Percentiles rank a stretch among this genome's conserved stretches.
Conservation (phyloP, 1,140 invertebrate genomes). For the Bombyx mandarina region DNA sequence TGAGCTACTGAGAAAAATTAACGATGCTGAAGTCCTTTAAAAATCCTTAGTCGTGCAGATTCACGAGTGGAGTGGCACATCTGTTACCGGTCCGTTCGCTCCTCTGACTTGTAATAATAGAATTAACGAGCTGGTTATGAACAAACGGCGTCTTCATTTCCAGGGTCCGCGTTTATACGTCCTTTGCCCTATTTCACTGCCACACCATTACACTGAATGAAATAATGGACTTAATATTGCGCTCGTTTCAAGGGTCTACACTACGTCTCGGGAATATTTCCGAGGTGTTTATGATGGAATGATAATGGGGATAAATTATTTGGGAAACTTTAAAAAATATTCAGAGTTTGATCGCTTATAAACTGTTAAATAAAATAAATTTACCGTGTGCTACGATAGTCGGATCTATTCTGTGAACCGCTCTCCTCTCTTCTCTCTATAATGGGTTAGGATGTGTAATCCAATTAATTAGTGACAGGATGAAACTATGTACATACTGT, state of each 20-base stretch:
- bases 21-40: conserved; percentile 33
- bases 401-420: conserved; percentile 54
- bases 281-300: conserved; percentile 33
- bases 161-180: conserved; percentile 54
- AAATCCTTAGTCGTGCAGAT: conserved; percentile 33
- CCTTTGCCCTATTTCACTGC: conserved; percentile 61
- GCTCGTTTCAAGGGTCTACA: conserved; percentile 46
- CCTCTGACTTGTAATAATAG: conserved; percentile 64
- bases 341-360: conserved; percentile 31
- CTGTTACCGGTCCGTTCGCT: conserved; percentile 57
- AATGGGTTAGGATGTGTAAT: conserved; percentile 50
- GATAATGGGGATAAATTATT: neutral
- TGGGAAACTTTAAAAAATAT: neutral
- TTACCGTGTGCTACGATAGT: conserved; percentile 38
- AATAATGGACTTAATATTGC: conserved; percentile 51
- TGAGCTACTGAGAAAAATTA: conserved; percentile 17
- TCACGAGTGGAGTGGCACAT: conserved; percentile 55
- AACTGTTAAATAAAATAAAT: conserved; percentile 40
- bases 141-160: conserved; percentile 67
- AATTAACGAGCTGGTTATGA: conserved; percentile 69
- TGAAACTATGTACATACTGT: conserved; percentile 47
- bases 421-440: conserved; percentile 32
- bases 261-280: conserved; percentile 38
- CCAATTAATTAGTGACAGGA: conserved; percentile 53
- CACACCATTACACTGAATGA: conserved; percentile 60